Base-by-base conservation (phyloP, 2,888 invertebrate genomes). In the Apomyelois bistriatella region DNA sequence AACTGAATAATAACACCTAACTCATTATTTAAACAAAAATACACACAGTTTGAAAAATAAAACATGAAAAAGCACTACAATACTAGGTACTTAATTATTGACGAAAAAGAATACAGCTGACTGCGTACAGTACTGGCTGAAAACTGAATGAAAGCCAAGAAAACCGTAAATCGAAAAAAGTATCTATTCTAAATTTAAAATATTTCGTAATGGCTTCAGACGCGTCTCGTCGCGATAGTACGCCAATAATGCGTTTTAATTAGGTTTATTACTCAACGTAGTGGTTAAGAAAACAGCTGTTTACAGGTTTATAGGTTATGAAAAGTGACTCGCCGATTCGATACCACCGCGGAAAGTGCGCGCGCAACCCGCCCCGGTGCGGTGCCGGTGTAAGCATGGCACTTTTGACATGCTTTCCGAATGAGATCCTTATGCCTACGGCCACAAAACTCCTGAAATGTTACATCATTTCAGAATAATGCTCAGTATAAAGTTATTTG, bases 71-170 rank as follows among this genome's bases (percentile, higher is more conserved):
- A n/a, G 1, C 3, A 55, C n/a, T 57, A 47, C 49, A 42, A 55
- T 43, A 43, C 37, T 55, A 54, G 57, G 36, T 53, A 35, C 32
- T 9, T 32, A 32, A 32, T 32, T 10, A 32, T 32, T 9, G 1
- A 10, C 7, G 32, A 32, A 32, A 32, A 66, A 72, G 62, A 72
- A 73, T 65, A 74, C 79, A 71, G 65, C 76, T 72, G 64, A 65
- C 64, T 66, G 68, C 59, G 58, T 60, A 64, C 65, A 72, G 65
- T 65, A 69, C 79, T 74, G 73, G 72, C 73, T 68, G 76, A 76
- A 86, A 82, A 85, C 85, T 87, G 88, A 89, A 89, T 86, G 88
- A 76, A 80, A 74, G 77, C 76, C 76, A 73, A 65, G 70, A 78
- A 80, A 81, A 74, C 68, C 79, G 85, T 85, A 82, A 82, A 80